Base-by-base conservation (phyloP, 1,140 invertebrate genomes). In the Papilio polytes region DNA sequence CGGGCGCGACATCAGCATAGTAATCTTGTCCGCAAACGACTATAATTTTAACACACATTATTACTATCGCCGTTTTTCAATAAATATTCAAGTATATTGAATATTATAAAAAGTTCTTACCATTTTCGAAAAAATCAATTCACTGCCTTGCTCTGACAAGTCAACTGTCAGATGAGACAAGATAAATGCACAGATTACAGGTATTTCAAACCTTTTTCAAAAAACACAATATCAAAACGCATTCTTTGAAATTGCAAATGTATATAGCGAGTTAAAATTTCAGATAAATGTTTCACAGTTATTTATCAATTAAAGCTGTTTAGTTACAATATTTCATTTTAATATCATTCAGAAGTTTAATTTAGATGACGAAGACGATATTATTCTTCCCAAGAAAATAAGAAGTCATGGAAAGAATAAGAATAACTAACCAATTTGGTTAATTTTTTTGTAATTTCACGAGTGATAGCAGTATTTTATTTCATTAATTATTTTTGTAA, bases 1-100 rank as follows among this genome's bases (percentile, higher is more conserved):
- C 77, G 97, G 97, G 84, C 97, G 96, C 81, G 97, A 96, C 97
- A 98, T 97, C 80, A 98, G 95, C 85, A 96, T 96, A 72, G 96
- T 95, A 86, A 98, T 95, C 96, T 98, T 98, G 88, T 98, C 97
- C 81, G 96, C 95, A 86, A 98, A 96, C 86, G 97, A 98, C 97
- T 98, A 92, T 80, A 96, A 96, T 63, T 86, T 84, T 46, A 83
- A 85, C 53, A 78, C 31, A 87, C 86, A 91, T 91, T 70, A 83
- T 90, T 85, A 53, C 26, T 80, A 31, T 76, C 36, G 70, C 66
- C 46, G 4, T 22, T 20, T 31, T 22, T 73, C 48, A 63, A n/a
- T 78, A 77, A 79, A 46, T 80, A 80, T 82, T 41, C 70, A 41
- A 76, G 6, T 78, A 78, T 80, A 53, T n/a, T 41, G 70, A 63